Conservation (phyloP, 2,113 vertebrate genomes). For the Candoia aspera region DNA sequence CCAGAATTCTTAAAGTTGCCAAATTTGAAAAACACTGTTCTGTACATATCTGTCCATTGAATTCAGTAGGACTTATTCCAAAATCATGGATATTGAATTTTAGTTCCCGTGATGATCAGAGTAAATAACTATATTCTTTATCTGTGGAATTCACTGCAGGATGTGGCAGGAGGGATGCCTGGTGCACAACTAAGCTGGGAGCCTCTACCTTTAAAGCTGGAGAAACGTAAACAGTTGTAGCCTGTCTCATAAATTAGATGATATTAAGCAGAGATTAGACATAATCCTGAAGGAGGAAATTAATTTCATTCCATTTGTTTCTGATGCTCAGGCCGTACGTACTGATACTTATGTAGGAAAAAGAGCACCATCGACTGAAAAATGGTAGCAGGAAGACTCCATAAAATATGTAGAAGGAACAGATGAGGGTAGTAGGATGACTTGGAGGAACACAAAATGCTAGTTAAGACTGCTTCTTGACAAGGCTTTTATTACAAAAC, state of each 20-base stretch:
- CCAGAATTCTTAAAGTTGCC: background rate
- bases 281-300: background rate
- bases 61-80: background rate
- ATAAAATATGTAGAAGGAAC: background rate
- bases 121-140: background rate
- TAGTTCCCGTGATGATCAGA: background rate
- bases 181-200: background rate
- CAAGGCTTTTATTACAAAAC: background rate
- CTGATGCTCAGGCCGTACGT: background rate
- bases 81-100: background rate
- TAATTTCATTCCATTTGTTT: background rate
- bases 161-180: background rate
- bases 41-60: background rate
- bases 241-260: background rate
- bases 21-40: background rate
- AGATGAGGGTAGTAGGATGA: background rate
- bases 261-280: background rate
- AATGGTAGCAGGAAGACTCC: background rate
- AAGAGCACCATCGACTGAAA: background rate
- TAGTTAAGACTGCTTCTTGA: background rate
- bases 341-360: background rate
- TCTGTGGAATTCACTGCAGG: background rate
- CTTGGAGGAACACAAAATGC: background rate
- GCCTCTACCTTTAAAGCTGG: background rate
- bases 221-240: background rate